phyloP scores from a whole-genome alignment of 2,888 invertebrate species.

The Tachina grossa region DNA sequence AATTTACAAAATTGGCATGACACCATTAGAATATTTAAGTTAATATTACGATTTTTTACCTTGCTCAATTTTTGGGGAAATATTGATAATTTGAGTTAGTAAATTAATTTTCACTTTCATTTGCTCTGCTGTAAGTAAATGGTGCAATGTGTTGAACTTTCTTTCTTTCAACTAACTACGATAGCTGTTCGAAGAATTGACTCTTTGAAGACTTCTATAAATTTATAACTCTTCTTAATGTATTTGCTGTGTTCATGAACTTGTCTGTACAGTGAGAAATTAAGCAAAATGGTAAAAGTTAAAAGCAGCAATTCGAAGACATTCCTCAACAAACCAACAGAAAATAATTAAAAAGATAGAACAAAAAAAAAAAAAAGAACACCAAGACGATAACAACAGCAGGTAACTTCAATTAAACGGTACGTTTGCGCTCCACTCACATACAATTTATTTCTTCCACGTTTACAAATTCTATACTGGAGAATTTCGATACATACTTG shows the following conservation, averaged over 20 bases:
- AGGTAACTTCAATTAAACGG: conserved; percentile 41
- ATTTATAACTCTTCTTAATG: no score
- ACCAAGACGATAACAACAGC: conserved; percentile 12
- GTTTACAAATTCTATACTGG: conserved; percentile 30
- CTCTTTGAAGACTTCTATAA: no score
- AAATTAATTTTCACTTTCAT: no score
- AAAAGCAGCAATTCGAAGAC: conserved; percentile 14
- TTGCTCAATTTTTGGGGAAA: no score
- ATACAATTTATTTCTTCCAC: neutral
- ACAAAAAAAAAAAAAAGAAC: neutral
- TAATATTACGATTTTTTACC: no score
- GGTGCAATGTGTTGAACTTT: no score
- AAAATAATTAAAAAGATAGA: neutral
- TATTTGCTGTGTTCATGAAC: conserved; percentile 22
- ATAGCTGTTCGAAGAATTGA: no score
- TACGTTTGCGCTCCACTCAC: conserved; percentile 40
- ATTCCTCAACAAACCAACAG: neutral
- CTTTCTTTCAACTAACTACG: no score
- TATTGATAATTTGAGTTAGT: no score
- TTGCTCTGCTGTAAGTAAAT: no score
- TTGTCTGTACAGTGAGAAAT: neutral
- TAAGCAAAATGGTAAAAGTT: conserved; percentile 24
- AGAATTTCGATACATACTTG: conserved; percentile 30
- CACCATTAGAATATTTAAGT: no score
- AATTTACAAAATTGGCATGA: no score